Conservation (phyloP, 2,888 invertebrate species). For the Sminthurinus aureus region DNA sequence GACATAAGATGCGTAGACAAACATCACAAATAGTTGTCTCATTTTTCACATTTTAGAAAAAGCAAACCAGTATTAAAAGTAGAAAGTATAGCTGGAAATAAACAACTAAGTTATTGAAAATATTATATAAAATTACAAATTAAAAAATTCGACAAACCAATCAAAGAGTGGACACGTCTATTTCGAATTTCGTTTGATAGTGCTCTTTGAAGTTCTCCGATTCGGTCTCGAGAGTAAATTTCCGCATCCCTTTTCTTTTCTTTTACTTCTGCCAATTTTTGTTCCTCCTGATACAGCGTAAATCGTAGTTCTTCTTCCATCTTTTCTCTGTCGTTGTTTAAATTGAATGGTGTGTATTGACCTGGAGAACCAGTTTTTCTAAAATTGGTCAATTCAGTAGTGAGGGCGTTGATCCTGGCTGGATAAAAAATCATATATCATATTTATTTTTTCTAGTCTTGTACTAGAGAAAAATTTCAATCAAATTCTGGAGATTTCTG, state of each 20-base stretch:
- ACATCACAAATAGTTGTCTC: too few species aligned
- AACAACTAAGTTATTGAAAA: too few species aligned
- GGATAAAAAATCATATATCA: too few species aligned
- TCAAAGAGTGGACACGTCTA: not conserved
- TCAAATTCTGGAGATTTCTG: too few species aligned
- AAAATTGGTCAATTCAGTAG: not conserved
- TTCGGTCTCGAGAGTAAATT: not conserved
- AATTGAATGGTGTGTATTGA: not conserved
- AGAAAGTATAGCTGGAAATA: too few species aligned
- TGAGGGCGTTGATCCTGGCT: not conserved
- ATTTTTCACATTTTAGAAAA: too few species aligned
- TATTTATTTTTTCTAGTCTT: too few species aligned
- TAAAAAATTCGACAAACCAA: not conserved
- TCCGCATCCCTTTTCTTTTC: not conserved
- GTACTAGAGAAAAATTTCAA: too few species aligned
- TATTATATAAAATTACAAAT: not conserved
- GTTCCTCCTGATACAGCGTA: not conserved
- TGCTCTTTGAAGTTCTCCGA: not conserved
- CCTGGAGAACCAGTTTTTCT: not conserved
- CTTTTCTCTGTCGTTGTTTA: not conserved
- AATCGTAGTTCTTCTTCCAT: not conserved
- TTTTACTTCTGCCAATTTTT: not conserved
- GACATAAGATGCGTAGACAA: too few species aligned
- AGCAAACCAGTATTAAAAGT: too few species aligned
- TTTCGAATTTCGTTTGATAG: not conserved